Evolutionary conservation across 2,113 vertebrate species (phyloP), one percentile per base, ranked within the genome.

Genomic region (Seriola aureovittata): DNA sequence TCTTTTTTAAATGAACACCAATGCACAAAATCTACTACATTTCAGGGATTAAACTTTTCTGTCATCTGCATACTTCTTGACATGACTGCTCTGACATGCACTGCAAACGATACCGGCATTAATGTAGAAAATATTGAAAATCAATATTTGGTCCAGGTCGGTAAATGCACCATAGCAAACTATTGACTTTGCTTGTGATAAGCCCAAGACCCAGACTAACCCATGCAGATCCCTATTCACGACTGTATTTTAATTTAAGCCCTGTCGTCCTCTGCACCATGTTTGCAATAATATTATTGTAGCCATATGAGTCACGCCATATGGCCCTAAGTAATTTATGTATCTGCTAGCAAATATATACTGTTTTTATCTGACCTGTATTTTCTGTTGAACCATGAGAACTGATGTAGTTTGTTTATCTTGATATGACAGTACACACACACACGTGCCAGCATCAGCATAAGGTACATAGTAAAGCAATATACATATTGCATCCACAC

Each of bases 61-160:
- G 5, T 29, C 0, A 62, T 72, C 14, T 70, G 48, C 32, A 59
- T 48, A 4, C 63, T 34, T 59, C 19, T 50, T 19, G 1, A 57
- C 71, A 16, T 40, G n/a, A 48, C 46, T 79, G 70, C 40, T 73
- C 25, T 58, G 17, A 17, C 71, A 54, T 78, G n/a, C 67, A 59
- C n/a, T 59, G 14, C 71, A 76, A 38, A 42, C n/a, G 29, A 23
- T 17, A 54, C 29, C 34, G 8, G 40, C 58, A 32, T 71, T 40
- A 32, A 32, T 58, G 69, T 29, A 55, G 50, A 54, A 60, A 58
- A 58, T 58, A 67, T 42, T 76, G 52, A 64, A 86, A 78, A 80
- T 85, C 79, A 66, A 59, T 90, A 60, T 25, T 55, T 71, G 38
- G 21, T 66, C 75, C 74, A 25, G 65, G 82, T 48, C 80, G 42